Evolutionary conservation across 2,888 invertebrate species (phyloP), one percentile per base, ranked within the genome.

Genomic region (Trachelus iudaicus): DNA sequence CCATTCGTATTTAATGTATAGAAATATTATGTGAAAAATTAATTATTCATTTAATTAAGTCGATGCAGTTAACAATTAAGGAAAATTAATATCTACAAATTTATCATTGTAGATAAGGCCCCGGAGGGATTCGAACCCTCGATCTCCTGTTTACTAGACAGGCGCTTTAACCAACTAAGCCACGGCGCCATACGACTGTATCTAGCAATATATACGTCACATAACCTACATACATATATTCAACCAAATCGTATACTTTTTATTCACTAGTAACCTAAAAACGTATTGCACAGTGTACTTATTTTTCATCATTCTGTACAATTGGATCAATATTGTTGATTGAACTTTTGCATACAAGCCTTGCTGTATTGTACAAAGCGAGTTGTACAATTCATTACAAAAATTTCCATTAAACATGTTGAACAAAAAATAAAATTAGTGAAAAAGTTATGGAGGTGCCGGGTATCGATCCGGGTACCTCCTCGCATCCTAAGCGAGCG

Each of bases 101-200:
- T 56, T 23, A 0, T 23, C 9, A 23, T 56, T 9, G 23, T 1
- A 56, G 56, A 79, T 74, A 56, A 93, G 94, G 94, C 94, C 92
- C 94, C 93, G 93, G 93, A 92, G 93, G 92, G 93, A 94, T 93
- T 94, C 93, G 94, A 94, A 94, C 94, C 92, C 94, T 92, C 93
- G 94, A 94, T 94, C 94, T 94, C 94, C 94, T 94, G 94, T 94
- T 94, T 94, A 94, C 94, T 94, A 94, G 94, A 94, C 94, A 94
- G 94, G 94, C 94, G 94, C 94, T 94, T 94, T 94, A 94, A 95
- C 95, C 95, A 95, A 95, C 95, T 95, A 95, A 95, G 95, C 95
- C 95, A 95, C 93, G 93, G 93, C 93, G 94, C 95, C 95, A 23
- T 9, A 56, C 23, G 23, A 23, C 2, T 56, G 0, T 56, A 0